Base-by-base conservation (phyloP, 1,140 invertebrate genomes). In the Philotrypesis tridentata region DNA sequence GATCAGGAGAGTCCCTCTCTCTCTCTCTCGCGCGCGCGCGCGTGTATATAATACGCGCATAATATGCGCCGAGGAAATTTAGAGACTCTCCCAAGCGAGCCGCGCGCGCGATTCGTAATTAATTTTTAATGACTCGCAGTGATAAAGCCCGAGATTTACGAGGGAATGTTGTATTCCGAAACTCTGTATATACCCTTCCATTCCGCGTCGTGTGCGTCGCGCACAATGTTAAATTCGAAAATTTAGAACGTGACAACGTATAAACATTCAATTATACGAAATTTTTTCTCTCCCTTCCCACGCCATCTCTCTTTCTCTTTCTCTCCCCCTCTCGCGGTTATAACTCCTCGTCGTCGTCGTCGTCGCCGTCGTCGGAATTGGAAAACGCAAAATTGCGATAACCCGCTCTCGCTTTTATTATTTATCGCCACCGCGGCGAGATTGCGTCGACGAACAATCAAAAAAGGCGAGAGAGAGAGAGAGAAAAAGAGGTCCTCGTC, bases 381-480 rank as follows among this genome's bases (percentile, higher is more conserved):
- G 61, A 65, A 65, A 65, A 65, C 27, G 7, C 27, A 43, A 72
- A 61, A 72, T 61, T 12, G 21, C n/a, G 72, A 78, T 71, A 48
- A 63, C 29, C 27, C 23, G 27, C 43, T 65, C 43, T 14, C 63
- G 61, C 60, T 63, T 74, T 67, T 81, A 76, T 81, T 81, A 81
- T 81, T 81, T 81, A 76, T 81, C 48, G 21, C 40, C 72, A 9
- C 14, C 7, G 55, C 25, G 48, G 17, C 48, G 25, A 37, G 55
- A 31, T 55, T 43, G 11, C 12, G 48, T 17, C 40, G 31, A 33
- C 67, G 40, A 77, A 68, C 48, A 65, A 79, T 31, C 25, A 55
- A 79, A 70, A 79, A 70, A 75, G 25, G 23, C 23, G 40, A n/a
- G 73, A 61, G 33, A 60, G 25, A 33, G 17, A 31, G 12, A 71